Evolutionary conservation across 2,113 vertebrate genomes (phyloP), one percentile per base, ranked within the genome.

Genomic region (Strix uralensis): DNA sequence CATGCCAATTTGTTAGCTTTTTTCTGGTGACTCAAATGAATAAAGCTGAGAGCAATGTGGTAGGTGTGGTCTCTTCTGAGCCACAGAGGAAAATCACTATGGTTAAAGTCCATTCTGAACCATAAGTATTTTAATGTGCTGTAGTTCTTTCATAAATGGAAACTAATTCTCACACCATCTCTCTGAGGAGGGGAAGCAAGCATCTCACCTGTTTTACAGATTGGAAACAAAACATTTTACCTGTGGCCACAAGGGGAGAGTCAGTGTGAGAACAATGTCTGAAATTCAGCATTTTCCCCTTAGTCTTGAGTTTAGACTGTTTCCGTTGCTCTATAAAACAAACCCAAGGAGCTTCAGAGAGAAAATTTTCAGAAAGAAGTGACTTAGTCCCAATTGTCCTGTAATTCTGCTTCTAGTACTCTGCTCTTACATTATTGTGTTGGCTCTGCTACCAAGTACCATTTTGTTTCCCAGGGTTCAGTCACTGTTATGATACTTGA

Each of bases 1-100:
- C 58, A 38, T 58, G 94, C 94, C 94, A 95, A 86, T 82, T 82
- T 90, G 62, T 73, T 83, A 75, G 70, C 66, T 80, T 69, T 84
- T 88, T 86, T 32, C 62, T 86, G 77, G 44, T 27, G n/a, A 94
- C 75, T 80, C 36, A 72, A 47, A 46, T 0, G 10, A 74, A n/a
- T 5, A 17, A 91, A 75, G n/a, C 84, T 72, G 34, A 57, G 65
- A 69, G 94, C 81, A 46, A 15, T 5, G n/a, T 27, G 75, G 78
- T 62, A 92, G 95, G 89, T 70, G 86, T 72, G 86, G 86, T 77
- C 66, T 90, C 23, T 36, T 42, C 70, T 20, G 78, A 95, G 73
- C 81, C 78, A 70, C 38, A 15, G 73, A 74, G 66, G 65, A 79
- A 83, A 59, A 36, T 58, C 84, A 65, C 65, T 11, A 51, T 0